These are phyloP conservation scores for Nothocercus nigrocapillus DNA, from an alignment of 2,113 vertebrate genomes.

Conservation along the genomic window DNA sequence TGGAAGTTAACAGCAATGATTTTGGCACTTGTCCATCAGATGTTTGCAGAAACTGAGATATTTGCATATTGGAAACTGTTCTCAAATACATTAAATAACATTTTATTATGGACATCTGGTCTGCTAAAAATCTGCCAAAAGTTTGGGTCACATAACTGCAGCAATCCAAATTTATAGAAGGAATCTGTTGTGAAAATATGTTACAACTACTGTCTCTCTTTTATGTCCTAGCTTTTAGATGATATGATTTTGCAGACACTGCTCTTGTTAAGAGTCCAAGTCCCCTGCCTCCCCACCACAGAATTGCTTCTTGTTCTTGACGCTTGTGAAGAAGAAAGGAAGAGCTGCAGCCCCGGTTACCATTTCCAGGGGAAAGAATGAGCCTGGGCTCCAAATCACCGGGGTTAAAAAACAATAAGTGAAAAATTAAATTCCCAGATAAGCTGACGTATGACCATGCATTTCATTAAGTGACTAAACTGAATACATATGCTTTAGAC, in stretches of 20 bases:
- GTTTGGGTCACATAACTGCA: slow-evolving; percentile 45
- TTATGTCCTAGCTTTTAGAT: not conserved
- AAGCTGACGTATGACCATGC: not conserved
- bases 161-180: slow-evolving; percentile 62
- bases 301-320: not conserved
- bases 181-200: slow-evolving; percentile 44
- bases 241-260: slow-evolving; percentile 7
- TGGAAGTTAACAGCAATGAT: not conserved
- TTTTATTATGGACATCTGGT: slow-evolving; percentile 81
- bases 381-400: not conserved
- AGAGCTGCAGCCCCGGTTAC: not conserved
- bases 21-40: slow-evolving; percentile 61
- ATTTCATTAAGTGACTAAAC: not conserved
- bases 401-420: not conserved
- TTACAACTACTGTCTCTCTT: slow-evolving; percentile 3
- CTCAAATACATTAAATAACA: slow-evolving; percentile 77
- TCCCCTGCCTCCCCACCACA: not conserved
- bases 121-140: slow-evolving; percentile 72
- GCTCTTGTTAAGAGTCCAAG: not conserved
- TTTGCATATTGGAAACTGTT: slow-evolving; percentile 76
- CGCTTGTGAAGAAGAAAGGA: not conserved
- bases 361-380: not conserved
- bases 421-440: not conserved
- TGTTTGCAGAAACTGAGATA: slow-evolving; percentile 69
- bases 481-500: not conserved